Evolutionary conservation across 2,888 invertebrate genomes (phyloP).

Genomic region (Thalpophila matura): DNA sequence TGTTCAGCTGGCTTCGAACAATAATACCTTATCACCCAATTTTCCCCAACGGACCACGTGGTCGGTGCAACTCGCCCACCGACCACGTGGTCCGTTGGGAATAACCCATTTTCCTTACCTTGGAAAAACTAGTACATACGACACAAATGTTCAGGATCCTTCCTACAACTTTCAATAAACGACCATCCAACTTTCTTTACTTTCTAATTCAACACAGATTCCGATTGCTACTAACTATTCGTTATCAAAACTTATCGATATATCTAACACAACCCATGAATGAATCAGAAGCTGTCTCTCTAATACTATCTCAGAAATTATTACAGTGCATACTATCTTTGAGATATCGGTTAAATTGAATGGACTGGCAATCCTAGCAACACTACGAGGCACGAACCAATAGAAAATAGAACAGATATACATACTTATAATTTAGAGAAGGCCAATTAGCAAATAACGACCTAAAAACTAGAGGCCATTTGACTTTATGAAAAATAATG

Average conservation of each 20-base stretch:
- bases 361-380: conserved; percentile 2
- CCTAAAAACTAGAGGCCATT: not conserved
- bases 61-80: too few species aligned
- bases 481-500: too few species aligned
- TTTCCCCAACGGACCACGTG: too few species aligned
- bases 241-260: conserved; percentile 37
- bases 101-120: too few species aligned
- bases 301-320: conserved; percentile 44
- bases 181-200: not conserved
- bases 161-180: not conserved
- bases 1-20: too few species aligned
- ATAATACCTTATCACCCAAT: too few species aligned
- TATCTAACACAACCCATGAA: conserved; percentile 10
- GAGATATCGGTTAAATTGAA: conserved; percentile 40
- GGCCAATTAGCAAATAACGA: too few species aligned
- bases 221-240: not conserved
- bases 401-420: not conserved
- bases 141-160: not conserved
- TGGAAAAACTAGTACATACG: too few species aligned
- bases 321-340: conserved; percentile 35
- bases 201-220: conserved; percentile 37
- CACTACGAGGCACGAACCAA: not conserved
- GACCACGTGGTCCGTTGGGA: too few species aligned
- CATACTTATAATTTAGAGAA: not conserved
- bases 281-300: conserved; percentile 39